Evolutionary conservation across 2,888 invertebrate species (phyloP), one percentile per base, ranked within the genome.

Genomic region (Pterostichus madidus): DNA sequence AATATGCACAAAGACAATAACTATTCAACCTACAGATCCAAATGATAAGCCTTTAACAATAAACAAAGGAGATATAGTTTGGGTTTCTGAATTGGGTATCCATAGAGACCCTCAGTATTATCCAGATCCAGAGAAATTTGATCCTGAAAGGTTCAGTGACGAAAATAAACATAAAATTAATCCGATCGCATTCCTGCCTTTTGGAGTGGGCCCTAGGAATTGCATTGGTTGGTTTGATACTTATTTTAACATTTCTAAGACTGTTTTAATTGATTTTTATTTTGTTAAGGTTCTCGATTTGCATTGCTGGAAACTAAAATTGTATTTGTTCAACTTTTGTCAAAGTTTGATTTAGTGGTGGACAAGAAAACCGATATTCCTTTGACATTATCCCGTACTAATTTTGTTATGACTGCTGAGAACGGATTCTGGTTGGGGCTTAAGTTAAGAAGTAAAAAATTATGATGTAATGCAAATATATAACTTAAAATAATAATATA

Each of bases 141-240:
- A 85, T 52, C 89, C 86, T 0, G 92, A 92, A 84, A 88, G 93
- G 83, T 93, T 93, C 86, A 90, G 90, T 85, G 90, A 90, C 0
- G 92, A 92, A 13, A 92, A 91, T 85, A 92, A 91, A 86, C 88
- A 88, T 32, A 89, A 91, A 10, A 89, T 92, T 82, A 89, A 91
- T 0, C 90, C 91, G 0, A 91, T 91, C 85, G 86, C 91, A 76
- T 93, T 91, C 85, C 85, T 93, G 80, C 91, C 92, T 0, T 93
- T 93, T 87, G 93, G 93, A 24, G 24, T 24, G 24, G 24, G 24
- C 24, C 24, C 24, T 24, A 24, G 24, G 3, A 24, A 24, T 24
- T 90, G 90, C 77, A 88, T 90, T 84, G 90, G 90, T 89, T 84
- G 5, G 49, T 10, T 13, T 2, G 13, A 5, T 24, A 24, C 24